These are phyloP conservation scores for Python bivittatus DNA, from an alignment of 2,113 vertebrate genomes.

Conservation along the genomic window DNA sequence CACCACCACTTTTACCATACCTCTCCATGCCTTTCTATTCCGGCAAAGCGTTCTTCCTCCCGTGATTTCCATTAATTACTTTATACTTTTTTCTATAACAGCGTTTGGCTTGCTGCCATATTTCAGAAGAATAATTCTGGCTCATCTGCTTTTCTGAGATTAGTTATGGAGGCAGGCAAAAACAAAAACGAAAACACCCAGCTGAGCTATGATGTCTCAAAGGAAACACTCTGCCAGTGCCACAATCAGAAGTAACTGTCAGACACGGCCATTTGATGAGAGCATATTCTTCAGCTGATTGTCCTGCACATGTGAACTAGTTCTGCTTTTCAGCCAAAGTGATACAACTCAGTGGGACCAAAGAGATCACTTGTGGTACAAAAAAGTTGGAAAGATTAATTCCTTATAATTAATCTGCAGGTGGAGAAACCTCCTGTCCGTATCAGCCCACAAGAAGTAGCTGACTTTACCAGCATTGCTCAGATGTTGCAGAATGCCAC, in stretches of 20 bases:
- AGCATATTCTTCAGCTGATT: neutral
- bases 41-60: neutral
- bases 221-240: neutral
- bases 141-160: neutral
- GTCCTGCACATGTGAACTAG: neutral
- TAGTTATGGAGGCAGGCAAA: neutral
- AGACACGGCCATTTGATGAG: neutral
- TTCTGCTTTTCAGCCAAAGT: too few species aligned
- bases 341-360: neutral
- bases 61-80: neutral
- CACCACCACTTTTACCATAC: neutral
- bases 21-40: neutral
- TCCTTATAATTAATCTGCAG: neutral
- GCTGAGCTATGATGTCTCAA: neutral
- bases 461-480: constrained; percentile 12
- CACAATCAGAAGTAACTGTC: neutral
- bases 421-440: neutral
- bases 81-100: neutral
- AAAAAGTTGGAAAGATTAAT: neutral
- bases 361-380: neutral
- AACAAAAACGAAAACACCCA: neutral
- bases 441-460: constrained; percentile 17
- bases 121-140: neutral
- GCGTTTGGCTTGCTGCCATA: neutral
- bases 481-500: constrained; percentile 13